Base-by-base conservation (phyloP, 92 coral and sea anemone species). In the Pocillopora grandis region DNA sequence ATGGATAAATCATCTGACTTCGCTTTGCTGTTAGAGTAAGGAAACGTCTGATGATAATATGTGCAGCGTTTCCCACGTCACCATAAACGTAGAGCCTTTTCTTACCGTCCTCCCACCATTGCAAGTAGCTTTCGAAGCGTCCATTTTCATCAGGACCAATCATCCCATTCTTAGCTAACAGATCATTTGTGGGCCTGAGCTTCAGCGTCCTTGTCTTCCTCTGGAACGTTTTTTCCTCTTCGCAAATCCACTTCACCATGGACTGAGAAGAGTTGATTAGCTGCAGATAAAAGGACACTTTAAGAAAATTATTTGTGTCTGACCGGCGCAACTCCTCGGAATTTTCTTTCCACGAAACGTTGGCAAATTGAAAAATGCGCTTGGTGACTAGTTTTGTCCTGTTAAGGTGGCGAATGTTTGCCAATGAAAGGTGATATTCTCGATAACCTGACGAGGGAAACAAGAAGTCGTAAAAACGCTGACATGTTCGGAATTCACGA, bases 21-120 rank as follows among this genome's bases (percentile, higher is more conserved):
- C 91, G 80, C 62, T 81, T 82, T 2, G 97, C 98, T 52, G 95
- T 79, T 18, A 87, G 82, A 17, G 75, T 83, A 27, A 95, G 80
- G 80, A 95, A 95, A 78, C 93, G 89, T 75, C 91, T 83, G 6
- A 89, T 81, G 35, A 79, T 88, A 19, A 75, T 31, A 62, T 88
- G 95, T 23, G 88, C 89, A 7, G 97, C 87, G 17, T 85, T 77
- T 17, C 27, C 55, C 37, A 95, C 78, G 78, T 95, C 89, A 7
- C 93, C 89, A 19, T 88, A 27, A 23, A 69, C 83, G 66, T 90
- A 88, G 17, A 93, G 65, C 19, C 65, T 66, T 23, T 36, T 71
- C 78, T 88, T 95, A 1, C 95, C 96, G 23, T 71, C 35, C 56
- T 95, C 92, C 92, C 96, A 93, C 84, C 88, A 88, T 4, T 89